Evolutionary conservation across 2,888 invertebrate species (phyloP).

Genomic region (Dynastes maya): DNA sequence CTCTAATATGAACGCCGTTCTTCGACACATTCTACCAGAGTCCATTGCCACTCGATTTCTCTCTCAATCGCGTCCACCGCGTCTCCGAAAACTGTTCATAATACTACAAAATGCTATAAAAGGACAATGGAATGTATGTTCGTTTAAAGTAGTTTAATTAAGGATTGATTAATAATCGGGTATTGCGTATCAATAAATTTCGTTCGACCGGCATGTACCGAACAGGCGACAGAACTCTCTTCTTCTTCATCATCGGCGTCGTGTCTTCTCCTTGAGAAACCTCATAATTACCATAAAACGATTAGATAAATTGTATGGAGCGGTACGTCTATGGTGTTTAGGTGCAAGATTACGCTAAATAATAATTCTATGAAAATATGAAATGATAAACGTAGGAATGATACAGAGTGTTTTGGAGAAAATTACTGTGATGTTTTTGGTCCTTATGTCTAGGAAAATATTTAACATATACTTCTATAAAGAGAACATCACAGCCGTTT

Average conservation of each 20-base stretch:
- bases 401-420: not conserved
- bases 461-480: no score
- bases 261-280: constrained; percentile 45
- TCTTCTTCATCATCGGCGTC: not conserved
- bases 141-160: constrained; percentile 61
- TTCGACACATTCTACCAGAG: constrained; percentile 55
- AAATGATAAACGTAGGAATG: not conserved
- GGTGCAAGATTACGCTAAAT: constrained; percentile 32
- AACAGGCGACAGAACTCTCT: not conserved
- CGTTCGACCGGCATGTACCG: constrained; percentile 11
- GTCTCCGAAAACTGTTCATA: constrained; percentile 55
- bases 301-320: constrained; percentile 47
- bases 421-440: no score
- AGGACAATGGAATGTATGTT: constrained; percentile 61
- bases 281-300: constrained; percentile 47
- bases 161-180: constrained; percentile 60
- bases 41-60: constrained; percentile 60
- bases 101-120: constrained; percentile 60
- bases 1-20: constrained; percentile 48
- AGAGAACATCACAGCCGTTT: no score
- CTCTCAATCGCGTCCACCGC: constrained; percentile 44
- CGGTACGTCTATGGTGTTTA: constrained; percentile 24
- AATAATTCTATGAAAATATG: constrained; percentile 20
- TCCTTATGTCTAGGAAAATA: no score
- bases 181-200: constrained; percentile 52